phyloP scores from a whole-genome alignment of 2,113 vertebrate species.

The Chinchilla lanigera region DNA sequence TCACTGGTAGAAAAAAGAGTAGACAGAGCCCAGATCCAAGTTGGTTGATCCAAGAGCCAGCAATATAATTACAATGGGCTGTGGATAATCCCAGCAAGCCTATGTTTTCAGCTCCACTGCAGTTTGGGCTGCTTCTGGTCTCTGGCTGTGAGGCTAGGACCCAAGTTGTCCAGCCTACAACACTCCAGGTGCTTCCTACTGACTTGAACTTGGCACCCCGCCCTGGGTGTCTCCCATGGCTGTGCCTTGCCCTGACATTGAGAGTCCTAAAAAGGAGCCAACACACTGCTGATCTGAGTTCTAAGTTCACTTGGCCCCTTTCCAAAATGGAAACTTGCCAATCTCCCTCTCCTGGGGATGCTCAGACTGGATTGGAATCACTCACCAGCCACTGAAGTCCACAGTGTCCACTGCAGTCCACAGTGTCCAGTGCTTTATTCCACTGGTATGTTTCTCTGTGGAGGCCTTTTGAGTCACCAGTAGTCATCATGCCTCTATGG shows the following conservation, averaged over 20 bases:
- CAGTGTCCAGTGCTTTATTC: not conserved
- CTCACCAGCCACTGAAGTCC: not conserved
- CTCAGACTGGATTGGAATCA: not conserved
- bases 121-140: not conserved
- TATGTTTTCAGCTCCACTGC: not conserved
- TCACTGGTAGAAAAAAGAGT: not conserved
- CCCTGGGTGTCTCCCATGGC: not conserved
- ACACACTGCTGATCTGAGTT: not conserved
- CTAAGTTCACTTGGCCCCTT: not conserved
- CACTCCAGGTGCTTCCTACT: not conserved
- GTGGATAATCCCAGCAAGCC: not conserved
- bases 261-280: not conserved
- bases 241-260: not conserved
- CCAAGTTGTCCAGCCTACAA: not conserved
- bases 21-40: not conserved
- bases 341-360: not conserved
- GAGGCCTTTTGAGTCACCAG: not conserved
- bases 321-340: not conserved
- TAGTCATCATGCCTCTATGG: not conserved
- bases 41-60: not conserved
- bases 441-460: not conserved
- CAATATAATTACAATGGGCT: not conserved
- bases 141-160: not conserved
- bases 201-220: not conserved
- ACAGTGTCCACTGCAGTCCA: not conserved